A percentile compares a stretch with the other conserved stretches of the same genome.
These are phyloP conservation scores for Nemapogon koenigi DNA, from an alignment of 2,888 invertebrate genomes.

Conservation along the genomic window DNA sequence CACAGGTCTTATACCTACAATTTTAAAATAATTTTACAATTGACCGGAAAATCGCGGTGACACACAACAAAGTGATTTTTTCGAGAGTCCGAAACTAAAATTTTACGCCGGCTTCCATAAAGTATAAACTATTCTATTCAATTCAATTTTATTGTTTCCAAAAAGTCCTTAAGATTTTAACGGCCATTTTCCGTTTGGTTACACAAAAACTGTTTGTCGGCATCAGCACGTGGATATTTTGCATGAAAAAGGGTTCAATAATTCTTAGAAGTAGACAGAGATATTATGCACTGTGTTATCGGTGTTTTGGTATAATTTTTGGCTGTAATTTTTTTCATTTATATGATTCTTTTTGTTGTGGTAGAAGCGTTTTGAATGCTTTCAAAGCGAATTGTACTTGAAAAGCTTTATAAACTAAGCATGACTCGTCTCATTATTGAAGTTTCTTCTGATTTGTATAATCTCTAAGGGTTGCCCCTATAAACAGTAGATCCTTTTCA, in stretches of 20 bases:
- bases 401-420: no score
- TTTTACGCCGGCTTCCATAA: constrained; percentile 33
- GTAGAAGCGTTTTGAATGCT: no score
- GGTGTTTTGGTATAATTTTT: constrained; percentile 2
- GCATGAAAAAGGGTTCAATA: constrained; percentile 38
- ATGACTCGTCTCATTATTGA: no score
- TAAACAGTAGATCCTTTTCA: no score
- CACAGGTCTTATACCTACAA: no score
- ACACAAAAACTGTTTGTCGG: constrained; percentile 33
- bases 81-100: constrained; percentile 33
- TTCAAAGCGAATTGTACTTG: no score
- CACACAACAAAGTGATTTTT: constrained; percentile 28
- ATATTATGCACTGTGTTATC: not conserved
- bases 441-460: no score
- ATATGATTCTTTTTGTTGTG: constrained; percentile 5
- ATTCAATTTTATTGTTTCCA: constrained; percentile 43
- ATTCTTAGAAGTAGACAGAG: constrained; percentile 4
- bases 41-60: constrained; percentile 44
- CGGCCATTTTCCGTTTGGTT: constrained; percentile 1
- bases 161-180: constrained; percentile 31
- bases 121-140: constrained; percentile 44
- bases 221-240: constrained; percentile 35
- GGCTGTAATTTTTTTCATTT: constrained; percentile 2
- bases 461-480: no score
- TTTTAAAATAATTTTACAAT: no score